Evolutionary conservation across 2,888 invertebrate species (phyloP).

Genomic region (Rapana venosa): DNA sequence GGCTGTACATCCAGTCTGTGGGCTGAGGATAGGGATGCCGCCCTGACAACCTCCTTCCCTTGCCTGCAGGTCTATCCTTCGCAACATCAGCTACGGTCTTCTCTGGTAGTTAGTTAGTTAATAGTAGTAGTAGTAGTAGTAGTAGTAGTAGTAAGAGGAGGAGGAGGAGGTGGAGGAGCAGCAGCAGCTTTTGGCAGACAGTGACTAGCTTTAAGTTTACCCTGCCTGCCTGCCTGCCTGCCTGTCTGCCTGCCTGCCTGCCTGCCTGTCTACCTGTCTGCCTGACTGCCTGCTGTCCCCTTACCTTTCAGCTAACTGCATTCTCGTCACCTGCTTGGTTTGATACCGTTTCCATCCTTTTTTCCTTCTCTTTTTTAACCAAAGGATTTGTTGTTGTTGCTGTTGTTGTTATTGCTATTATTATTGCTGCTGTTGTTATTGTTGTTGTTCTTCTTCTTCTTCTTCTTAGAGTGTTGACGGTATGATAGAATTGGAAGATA

Average conservation of each 20-base stretch:
- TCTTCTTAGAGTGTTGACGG: no score
- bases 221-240: not conserved
- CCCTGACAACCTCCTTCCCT: no score
- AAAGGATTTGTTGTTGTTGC: no score
- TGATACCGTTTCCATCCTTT: not conserved
- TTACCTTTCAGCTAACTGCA: not conserved
- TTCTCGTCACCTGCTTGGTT: not conserved
- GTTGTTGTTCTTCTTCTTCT: no score
- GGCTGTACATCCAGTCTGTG: no score
- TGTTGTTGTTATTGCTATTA: no score
- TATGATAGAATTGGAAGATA: no score
- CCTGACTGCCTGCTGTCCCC: not conserved
- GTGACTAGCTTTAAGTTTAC: not conserved
- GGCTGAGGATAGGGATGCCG: no score
- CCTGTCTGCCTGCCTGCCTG: not conserved
- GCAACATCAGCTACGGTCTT: no score
- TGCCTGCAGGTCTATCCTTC: no score
- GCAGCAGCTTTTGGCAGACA: not conserved
- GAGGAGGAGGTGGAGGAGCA: not conserved
- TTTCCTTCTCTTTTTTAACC: not conserved
- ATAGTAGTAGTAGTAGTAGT: no score
- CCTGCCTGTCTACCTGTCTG: not conserved
- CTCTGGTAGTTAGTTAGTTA: not conserved
- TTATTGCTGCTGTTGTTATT: no score
- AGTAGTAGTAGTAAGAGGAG: not conserved